Evolutionary conservation across 2,113 vertebrate species (phyloP), one percentile per base, ranked within the genome.

Genomic region (Clarias macrocephalus): DNA sequence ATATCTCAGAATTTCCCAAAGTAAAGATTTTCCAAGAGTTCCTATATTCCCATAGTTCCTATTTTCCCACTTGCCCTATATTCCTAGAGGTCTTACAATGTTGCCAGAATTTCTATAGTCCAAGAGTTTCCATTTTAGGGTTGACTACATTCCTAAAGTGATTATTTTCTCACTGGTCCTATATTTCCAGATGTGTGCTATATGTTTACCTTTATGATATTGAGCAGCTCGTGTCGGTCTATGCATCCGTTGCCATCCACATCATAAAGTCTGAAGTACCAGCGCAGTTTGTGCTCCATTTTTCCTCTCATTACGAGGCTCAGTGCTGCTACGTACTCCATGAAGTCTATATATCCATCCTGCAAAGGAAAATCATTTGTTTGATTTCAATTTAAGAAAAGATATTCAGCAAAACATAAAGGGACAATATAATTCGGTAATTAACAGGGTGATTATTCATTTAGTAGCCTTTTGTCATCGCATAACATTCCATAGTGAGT

Each of bases 251-350:
- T 98, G 68, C 97, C 97, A 12, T 97, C 97, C 75, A 97, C 97
- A 33, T 98, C 97, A 56, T 98, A 98, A 9, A 98, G 96, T 84
- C 97, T 97, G 93, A 98, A 98, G 85, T 98, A 98, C 97, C 97
- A 98, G 65, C 97, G 95, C 80, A 98, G 86, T 72, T 98, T 98
- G 93, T 98, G 97, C 93, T 98, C 97, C 96, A 98, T 97, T 92
- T 97, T 98, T 13, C 97, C 97, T 16, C 97, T 92, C 91, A 98
- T 96, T 83, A 98, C 96, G 0, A 98, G 95, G 89, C 97, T 97
- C 84, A 98, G 95, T 4, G 96, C 97, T 0, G 97, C 97, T 87
- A 98, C 96, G 0, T 98, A 98, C 90, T 97, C 97, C 95, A 98
- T 96, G 93, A 98, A 98, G 93, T 98, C 97, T 21, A 98, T 97